Conservation (phyloP, 2,113 vertebrate genomes). For the Cathartes aura region DNA sequence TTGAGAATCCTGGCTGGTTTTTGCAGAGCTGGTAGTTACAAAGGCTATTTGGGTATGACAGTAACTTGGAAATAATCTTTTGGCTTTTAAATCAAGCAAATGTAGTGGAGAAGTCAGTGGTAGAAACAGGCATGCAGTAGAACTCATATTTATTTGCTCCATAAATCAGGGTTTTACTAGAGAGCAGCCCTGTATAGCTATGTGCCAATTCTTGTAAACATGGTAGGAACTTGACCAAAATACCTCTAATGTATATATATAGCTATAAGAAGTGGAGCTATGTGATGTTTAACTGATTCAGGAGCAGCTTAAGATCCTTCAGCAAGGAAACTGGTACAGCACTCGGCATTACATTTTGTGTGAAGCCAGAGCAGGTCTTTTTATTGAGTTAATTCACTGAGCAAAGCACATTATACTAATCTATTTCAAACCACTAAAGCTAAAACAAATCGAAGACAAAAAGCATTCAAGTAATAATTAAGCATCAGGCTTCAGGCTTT, state of each 20-base stretch:
- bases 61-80: neutral
- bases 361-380: neutral
- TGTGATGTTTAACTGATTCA: neutral
- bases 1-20: neutral
- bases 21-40: neutral
- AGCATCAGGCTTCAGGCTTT: neutral
- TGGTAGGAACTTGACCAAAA: neutral
- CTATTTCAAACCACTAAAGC: neutral
- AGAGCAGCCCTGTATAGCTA: neutral
- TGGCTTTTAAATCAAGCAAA: neutral
- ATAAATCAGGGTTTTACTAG: neutral
- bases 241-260: fast-evolving
- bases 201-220: fast-evolving
- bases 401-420: neutral
- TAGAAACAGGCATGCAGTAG: neutral
- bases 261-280: neutral
- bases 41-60: neutral
- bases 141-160: neutral
- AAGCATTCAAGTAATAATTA: neutral
- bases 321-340: neutral
- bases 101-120: neutral
- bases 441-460: neutral
- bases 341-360: neutral
- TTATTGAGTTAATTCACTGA: neutral
- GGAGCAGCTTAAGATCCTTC: neutral